phyloP scores from a whole-genome alignment of 1,140 invertebrate species.

The Drosophila nigrodunni region DNA sequence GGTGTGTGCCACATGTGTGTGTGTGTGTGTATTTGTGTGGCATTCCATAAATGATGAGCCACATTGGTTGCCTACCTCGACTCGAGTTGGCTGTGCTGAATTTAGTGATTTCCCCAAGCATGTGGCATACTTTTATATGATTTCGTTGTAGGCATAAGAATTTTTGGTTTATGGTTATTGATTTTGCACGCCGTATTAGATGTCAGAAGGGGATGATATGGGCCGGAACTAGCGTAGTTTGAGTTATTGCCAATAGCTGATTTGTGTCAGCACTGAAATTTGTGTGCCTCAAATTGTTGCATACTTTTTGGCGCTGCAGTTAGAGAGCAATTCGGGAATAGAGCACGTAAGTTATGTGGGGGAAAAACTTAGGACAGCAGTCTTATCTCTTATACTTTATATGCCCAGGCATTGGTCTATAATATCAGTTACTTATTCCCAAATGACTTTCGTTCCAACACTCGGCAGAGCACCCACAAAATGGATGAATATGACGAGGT shows the following conservation, averaged over 20 bases:
- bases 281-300: constrained; percentile 57
- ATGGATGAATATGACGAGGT: constrained; percentile 5
- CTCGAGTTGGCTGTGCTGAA: constrained; percentile 40
- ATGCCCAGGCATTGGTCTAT: constrained; percentile 12
- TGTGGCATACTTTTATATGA: constrained; percentile 71
- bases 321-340: constrained; percentile 21
- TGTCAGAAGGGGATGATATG: background rate
- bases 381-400: constrained; percentile 4
- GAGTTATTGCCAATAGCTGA: constrained; percentile 59
- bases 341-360: background rate
- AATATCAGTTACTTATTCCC: constrained; percentile 12
- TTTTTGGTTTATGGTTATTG: constrained; percentile 76
- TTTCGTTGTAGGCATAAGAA: constrained; percentile 66
- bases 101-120: constrained; percentile 82
- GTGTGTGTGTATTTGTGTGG: constrained; percentile 2
- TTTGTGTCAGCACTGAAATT: constrained; percentile 65
- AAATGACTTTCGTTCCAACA: background rate
- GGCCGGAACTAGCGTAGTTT: constrained; percentile 49
- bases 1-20: background rate
- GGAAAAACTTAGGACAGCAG: constrained; percentile 1
- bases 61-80: constrained; percentile 40
- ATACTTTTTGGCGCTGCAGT: constrained; percentile 38
- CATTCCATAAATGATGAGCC: constrained; percentile 72
- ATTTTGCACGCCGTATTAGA: constrained; percentile 48
- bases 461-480: background rate